These are phyloP conservation scores for Dasypolia templi DNA, from an alignment of 2,888 invertebrate species.

Conservation along the genomic window DNA sequence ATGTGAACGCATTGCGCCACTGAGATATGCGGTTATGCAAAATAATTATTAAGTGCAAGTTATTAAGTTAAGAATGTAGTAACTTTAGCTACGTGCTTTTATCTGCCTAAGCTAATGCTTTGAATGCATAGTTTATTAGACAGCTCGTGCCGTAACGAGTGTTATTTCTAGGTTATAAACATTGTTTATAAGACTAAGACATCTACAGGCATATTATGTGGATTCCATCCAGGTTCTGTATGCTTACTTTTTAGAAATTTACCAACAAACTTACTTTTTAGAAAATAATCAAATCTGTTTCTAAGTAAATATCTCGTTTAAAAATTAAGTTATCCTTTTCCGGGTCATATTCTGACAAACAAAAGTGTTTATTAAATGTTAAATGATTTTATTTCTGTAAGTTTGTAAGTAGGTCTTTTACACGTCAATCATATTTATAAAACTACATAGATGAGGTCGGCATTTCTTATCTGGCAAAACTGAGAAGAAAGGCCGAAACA, in stretches of 20 bases:
- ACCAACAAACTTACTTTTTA: background rate
- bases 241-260: background rate
- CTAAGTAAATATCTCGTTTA: background rate
- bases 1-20: slow-evolving; percentile 76
- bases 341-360: background rate
- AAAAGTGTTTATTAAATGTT: too few species aligned
- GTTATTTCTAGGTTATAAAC: slow-evolving; percentile 33
- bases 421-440: too few species aligned
- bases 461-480: too few species aligned
- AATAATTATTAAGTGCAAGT: slow-evolving; percentile 69
- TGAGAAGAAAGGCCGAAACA: too few species aligned
- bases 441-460: too few species aligned
- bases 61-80: slow-evolving; percentile 73
- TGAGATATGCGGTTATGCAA: slow-evolving; percentile 78
- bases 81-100: slow-evolving; percentile 42
- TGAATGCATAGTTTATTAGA: slow-evolving; percentile 32
- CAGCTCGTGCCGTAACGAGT: background rate
- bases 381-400: too few species aligned
- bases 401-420: too few species aligned
- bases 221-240: background rate
- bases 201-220: background rate
- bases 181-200: background rate
- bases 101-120: slow-evolving; percentile 13
- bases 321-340: background rate
- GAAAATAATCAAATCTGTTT: background rate